Base-by-base conservation (phyloP, 2,797 vertebrate genomes). In the Pseudotriccus pelzelni region DNA sequence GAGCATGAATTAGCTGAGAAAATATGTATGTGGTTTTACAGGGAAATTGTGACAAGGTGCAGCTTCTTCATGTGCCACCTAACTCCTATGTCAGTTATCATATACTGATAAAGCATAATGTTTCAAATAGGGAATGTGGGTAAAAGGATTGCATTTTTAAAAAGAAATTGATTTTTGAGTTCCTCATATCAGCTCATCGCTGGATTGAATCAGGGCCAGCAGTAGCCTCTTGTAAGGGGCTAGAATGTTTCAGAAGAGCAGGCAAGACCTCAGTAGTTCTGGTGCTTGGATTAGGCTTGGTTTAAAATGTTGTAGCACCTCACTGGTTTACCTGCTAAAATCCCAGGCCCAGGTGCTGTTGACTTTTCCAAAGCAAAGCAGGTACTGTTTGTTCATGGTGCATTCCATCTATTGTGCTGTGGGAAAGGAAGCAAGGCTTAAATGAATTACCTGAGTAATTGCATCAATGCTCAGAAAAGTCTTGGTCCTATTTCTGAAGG, bases 1-100 rank as follows among this genome's bases (percentile, higher is more conserved):
- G 37, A 58, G 4, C 27, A 13, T 84, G 66, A 87, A 73, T n/a
- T 13, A 82, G 47, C 79, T 79, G 73, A 64, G 36, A 89, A 95
- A 84, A 74, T 24, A 63, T 10, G 36, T 24, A 63, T 10, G 36
- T 82, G 4, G 4, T 70, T 87, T 91, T 56, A 73, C 52, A 1
- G 4, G n/a, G 41, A 44, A 49, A 11, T 37, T 52, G 17, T 89
- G 37, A 15, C 70, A 78, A 59, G 10, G 22, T 73, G 39, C n/a
- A 72, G 3, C 21, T 89, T 28, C 8, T 64, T 80, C 46, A 27
- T 64, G 25, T 88, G 56, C 56, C 37, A 46, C 3, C 30, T 43
- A 58, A 80, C 22, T 84, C 55, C 67, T 78, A 8, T 55, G 25
- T 43, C 7, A 10, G 28, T 70, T 94, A 43, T 10, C 10, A 2